phyloP scores from a whole-genome alignment of 92 coral and sea anemone genomes.

The Phymanthus crucifer region DNA sequence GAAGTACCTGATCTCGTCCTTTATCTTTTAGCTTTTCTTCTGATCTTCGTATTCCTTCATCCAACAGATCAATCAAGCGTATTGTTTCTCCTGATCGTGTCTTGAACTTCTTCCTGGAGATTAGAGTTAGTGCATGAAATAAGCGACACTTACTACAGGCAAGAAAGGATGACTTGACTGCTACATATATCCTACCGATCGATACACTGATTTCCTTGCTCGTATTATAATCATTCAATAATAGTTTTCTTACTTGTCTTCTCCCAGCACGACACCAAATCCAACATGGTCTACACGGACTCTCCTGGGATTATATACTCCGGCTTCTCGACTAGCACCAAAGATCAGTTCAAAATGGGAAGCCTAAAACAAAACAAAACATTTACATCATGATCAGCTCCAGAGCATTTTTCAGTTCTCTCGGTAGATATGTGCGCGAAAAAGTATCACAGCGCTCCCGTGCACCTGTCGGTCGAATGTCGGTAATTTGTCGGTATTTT shows the following conservation, averaged over 20 bases:
- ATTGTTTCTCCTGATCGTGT: conserved; percentile 94
- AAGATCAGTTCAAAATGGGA: conserved; percentile 86
- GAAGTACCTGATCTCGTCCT: conserved; percentile 83
- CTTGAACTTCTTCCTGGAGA: conserved; percentile 90
- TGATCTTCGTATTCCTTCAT: conserved; percentile 91
- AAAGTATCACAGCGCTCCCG: too few species aligned
- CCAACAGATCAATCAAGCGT: conserved; percentile 89
- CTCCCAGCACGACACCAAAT: conserved; percentile 97
- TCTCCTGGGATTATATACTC: conserved; percentile 75
- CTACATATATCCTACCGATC: too few species aligned
- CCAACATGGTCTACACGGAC: conserved; percentile 92
- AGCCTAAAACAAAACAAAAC: conserved; percentile 38
- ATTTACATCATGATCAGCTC: neutral
- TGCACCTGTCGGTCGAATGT: too few species aligned
- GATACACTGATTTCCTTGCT: too few species aligned
- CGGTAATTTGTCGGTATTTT: too few species aligned
- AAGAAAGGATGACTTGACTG: too few species aligned
- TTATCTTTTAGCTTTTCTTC: conserved; percentile 92
- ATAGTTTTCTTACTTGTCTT: conserved; percentile 95
- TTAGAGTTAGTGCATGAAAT: neutral
- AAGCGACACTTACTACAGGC: too few species aligned
- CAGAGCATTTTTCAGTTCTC: too few species aligned
- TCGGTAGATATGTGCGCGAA: too few species aligned
- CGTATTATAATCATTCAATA: too few species aligned
- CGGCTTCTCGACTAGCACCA: conserved; percentile 84